Conservation (phyloP, 2,888 invertebrate species). For the Neoscelio sp. region DNA sequence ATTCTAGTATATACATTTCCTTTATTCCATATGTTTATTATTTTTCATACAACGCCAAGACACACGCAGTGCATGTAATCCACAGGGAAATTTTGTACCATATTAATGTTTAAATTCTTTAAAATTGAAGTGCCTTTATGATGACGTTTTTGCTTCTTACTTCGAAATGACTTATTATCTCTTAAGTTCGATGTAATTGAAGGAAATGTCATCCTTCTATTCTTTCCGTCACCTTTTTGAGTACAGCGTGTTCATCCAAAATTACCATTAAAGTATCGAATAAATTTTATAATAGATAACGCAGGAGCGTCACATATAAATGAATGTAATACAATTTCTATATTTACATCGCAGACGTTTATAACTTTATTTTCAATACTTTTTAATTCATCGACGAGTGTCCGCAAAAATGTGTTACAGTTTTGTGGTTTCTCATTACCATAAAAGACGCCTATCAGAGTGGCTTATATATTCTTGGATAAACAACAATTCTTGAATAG, state of each 20-base stretch:
- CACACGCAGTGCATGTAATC: constrained; percentile 42
- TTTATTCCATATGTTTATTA: constrained; percentile 20
- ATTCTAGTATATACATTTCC: background rate
- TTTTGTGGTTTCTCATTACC: constrained; percentile 20
- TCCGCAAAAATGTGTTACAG: constrained; percentile 12
- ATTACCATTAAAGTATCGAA: constrained; percentile 28
- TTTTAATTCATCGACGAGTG: constrained; percentile 15
- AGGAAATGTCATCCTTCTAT: constrained; percentile 25
- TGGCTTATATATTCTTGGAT: constrained; percentile 1
- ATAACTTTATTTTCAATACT: background rate
- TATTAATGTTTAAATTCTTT: constrained; percentile 32
- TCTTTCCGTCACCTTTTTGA: constrained; percentile 2
- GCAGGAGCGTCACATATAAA: constrained; percentile 25
- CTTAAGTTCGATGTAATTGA: background rate
- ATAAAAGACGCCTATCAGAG: constrained; percentile 30
- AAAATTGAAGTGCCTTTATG: constrained; percentile 12
- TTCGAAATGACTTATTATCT: constrained; percentile 11
- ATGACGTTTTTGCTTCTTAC: constrained; percentile 17
- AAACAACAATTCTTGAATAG: constrained; percentile 12
- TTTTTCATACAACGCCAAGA: constrained; percentile 17
- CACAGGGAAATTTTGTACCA: constrained; percentile 28
- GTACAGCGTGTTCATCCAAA: constrained; percentile 12
- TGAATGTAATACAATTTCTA: constrained; percentile 1
- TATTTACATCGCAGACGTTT: background rate
- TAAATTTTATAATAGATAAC: constrained; percentile 23